Conservation (phyloP, 2,888 invertebrate genomes). For the Drosophila paramelanica region DNA sequence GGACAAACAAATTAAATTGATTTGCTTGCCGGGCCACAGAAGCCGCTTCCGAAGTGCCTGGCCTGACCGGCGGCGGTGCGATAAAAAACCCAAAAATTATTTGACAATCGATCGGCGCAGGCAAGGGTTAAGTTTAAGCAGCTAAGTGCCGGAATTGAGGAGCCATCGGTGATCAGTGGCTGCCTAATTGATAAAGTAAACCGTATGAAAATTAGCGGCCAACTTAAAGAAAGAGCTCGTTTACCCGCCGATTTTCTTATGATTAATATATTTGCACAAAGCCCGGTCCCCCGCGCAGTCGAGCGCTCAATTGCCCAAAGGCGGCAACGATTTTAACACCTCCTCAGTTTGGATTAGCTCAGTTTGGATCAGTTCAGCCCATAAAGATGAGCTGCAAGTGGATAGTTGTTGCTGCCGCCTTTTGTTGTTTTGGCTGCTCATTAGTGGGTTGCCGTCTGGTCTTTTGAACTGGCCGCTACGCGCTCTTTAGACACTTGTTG, state of each 20-base stretch:
- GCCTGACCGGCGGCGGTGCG: conserved; percentile 47
- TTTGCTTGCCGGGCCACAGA: conserved; percentile 71
- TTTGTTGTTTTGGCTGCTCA: conserved; percentile 59
- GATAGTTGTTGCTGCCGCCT: conserved; percentile 13
- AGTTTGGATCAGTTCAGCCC: neutral
- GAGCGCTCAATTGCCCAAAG: conserved; percentile 65
- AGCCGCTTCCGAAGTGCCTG: conserved; percentile 77
- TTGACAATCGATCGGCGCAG: conserved; percentile 59
- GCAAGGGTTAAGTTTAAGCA: conserved; percentile 14
- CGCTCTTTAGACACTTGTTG: conserved; percentile 70
- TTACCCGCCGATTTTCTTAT: conserved; percentile 62
- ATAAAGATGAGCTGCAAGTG: conserved; percentile 20
- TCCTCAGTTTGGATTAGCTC: conserved; percentile 26
- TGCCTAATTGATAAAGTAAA: conserved; percentile 76
- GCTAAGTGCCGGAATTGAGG: conserved; percentile 35
- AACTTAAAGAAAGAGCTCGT: conserved; percentile 53
- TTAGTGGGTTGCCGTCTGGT: conserved; percentile 54
- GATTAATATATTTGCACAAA: conserved; percentile 75
- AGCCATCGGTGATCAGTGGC: conserved; percentile 43
- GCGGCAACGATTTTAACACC: conserved; percentile 75
- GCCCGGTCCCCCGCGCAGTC: conserved; percentile 42
- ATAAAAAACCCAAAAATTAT: conserved; percentile 63
- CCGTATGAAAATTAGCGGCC: conserved; percentile 72
- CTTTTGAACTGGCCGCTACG: conserved; percentile 67
- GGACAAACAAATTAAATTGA: conserved; percentile 75